Evolutionary conservation across 2,113 vertebrate species (phyloP).

Genomic region (Halichoeres trimaculatus): DNA sequence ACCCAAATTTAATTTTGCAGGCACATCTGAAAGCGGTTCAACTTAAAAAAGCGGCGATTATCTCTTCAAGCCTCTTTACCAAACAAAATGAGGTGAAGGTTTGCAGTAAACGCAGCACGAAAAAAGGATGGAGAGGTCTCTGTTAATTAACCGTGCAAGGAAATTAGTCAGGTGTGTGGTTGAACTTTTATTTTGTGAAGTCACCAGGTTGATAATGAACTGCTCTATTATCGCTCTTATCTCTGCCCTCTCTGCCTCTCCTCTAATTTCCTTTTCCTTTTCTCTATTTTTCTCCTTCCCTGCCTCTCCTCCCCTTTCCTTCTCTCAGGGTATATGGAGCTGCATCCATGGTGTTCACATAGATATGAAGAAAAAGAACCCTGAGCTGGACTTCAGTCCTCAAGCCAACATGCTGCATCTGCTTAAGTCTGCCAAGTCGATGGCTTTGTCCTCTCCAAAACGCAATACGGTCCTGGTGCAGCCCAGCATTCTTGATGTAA

Average conservation of each 20-base stretch:
- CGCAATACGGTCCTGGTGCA: constrained; percentile 87
- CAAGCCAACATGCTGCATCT: constrained; percentile 98
- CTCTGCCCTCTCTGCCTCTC: neutral
- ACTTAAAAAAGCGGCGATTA: constrained; percentile 62
- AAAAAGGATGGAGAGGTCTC: constrained; percentile 39
- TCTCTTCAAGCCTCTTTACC: constrained; percentile 49
- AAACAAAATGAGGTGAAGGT: constrained; percentile 65
- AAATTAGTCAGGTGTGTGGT: constrained; percentile 39
- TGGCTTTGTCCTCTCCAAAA: constrained; percentile 93
- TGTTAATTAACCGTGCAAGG: constrained; percentile 33
- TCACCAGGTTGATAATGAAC: constrained; percentile 27
- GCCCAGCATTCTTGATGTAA: constrained; percentile 90
- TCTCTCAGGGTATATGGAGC: constrained; percentile 94
- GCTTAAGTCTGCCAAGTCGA: constrained; percentile 93
- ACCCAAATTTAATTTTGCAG: constrained; percentile 60
- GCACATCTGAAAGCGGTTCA: constrained; percentile 50
- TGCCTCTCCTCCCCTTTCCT: neutral
- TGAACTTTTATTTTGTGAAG: constrained; percentile 38
- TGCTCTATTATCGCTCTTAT: constrained; percentile 29
- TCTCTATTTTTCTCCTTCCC: constrained; percentile 3
- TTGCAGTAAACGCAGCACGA: constrained; percentile 33
- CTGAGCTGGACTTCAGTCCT: constrained; percentile 92
- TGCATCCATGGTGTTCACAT: constrained; percentile 98
- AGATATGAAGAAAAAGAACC: constrained; percentile 95
- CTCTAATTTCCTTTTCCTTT: neutral